Evolutionary conservation across 2,888 invertebrate species (phyloP).

Genomic region (Hyposoter dolosus): DNA sequence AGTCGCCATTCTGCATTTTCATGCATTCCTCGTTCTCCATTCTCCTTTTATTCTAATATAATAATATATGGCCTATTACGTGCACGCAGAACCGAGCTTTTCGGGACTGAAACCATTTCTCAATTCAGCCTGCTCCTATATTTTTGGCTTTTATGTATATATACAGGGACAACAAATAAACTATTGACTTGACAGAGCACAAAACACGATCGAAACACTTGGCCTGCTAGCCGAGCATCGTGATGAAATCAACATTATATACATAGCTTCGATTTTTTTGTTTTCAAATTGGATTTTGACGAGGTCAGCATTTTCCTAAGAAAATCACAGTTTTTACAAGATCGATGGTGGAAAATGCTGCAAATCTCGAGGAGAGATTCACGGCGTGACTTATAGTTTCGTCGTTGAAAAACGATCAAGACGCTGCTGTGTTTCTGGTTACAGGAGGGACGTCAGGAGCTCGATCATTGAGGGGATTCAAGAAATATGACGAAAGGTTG

Average conservation of each 20-base stretch:
- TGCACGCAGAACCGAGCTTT: neutral
- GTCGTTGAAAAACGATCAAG: no score
- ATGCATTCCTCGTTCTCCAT: neutral
- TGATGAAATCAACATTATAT: neutral
- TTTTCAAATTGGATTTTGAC: neutral
- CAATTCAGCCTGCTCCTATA: neutral
- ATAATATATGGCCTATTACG: conserved; percentile 1
- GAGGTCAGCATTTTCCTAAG: no score
- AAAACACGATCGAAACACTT: neutral
- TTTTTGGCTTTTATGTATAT: neutral
- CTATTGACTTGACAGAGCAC: neutral
- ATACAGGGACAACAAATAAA: neutral
- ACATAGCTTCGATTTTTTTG: neutral
- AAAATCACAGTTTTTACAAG: no score
- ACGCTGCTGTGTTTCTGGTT: no score
- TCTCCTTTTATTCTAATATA: neutral
- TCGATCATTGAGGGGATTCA: neutral
- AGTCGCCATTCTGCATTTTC: neutral
- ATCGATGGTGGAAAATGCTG: no score
- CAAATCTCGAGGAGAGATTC: no score
- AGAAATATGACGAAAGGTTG: neutral
- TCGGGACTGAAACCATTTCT: neutral
- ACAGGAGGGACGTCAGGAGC: neutral
- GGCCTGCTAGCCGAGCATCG: neutral
- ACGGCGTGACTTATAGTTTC: no score